phyloP scores from a whole-genome alignment of 2,797 vertebrate genomes.

The Decapterus maruadsi region DNA sequence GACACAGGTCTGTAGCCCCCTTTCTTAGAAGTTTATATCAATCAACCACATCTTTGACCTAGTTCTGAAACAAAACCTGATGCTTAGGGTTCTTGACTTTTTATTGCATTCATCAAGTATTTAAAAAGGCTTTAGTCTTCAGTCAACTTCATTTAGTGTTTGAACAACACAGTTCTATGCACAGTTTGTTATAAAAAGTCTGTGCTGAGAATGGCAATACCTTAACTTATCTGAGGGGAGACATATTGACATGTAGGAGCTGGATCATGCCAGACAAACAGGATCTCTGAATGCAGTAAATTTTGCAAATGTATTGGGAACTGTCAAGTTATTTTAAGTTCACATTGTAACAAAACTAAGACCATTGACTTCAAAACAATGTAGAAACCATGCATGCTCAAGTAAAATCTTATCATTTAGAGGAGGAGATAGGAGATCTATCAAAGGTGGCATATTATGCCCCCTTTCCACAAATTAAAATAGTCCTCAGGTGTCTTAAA shows the following conservation, averaged over 20 bases:
- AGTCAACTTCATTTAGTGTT: not conserved
- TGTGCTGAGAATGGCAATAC: not conserved
- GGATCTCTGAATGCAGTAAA: not conserved
- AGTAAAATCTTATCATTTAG: not conserved
- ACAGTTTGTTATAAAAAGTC: not conserved
- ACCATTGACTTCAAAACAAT: not conserved
- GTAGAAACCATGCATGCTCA: not conserved
- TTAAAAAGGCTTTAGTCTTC: not conserved
- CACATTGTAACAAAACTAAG: not conserved
- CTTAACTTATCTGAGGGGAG: not conserved
- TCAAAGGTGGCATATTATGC: not conserved
- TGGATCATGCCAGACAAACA: too few relatives aligned
- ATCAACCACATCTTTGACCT: slow-evolving; percentile 11
- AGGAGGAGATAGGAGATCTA: not conserved
- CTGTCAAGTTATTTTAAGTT: not conserved
- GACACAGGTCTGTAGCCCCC: slow-evolving; percentile 22
- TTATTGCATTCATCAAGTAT: not conserved
- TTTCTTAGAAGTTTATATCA: slow-evolving; percentile 37
- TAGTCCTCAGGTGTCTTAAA: too few relatives aligned
- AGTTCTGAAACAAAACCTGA: not conserved
- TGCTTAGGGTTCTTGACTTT: not conserved
- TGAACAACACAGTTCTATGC: not conserved
- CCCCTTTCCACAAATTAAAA: too few relatives aligned
- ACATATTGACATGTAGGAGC: not conserved
- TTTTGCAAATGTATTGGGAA: not conserved